Percentiles rank a stretch among this genome's conserved stretches.
These are phyloP conservation scores for Rutpela maculata DNA, from an alignment of 2,888 invertebrate species.

Conservation along the genomic window DNA sequence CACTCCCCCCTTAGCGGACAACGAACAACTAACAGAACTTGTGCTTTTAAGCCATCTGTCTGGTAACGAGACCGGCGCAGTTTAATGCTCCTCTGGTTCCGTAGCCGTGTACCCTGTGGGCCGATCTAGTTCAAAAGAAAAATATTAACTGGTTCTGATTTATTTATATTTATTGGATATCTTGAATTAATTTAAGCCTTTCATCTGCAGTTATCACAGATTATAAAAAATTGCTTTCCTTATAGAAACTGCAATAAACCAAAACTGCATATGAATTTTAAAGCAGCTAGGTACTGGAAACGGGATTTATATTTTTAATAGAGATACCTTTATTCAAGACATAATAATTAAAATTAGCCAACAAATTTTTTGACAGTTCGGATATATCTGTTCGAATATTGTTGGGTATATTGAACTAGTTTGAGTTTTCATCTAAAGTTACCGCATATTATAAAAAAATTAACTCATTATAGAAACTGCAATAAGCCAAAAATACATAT, in stretches of 20 bases:
- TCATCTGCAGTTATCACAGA: constrained; percentile 28
- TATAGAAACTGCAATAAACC: constrained; percentile 7
- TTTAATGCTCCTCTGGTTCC: constrained; percentile 44
- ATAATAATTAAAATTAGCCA: too few species aligned
- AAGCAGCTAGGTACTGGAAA: not conserved
- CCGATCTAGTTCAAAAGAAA: constrained; percentile 64
- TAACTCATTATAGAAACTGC: too few species aligned
- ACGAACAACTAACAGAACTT: constrained; percentile 52
- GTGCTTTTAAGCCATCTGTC: constrained; percentile 53
- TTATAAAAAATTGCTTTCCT: constrained; percentile 15
- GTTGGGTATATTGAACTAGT: too few species aligned
- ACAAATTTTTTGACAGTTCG: too few species aligned
- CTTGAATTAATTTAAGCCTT: constrained; percentile 49
- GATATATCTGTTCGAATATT: too few species aligned
- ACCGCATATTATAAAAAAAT: too few species aligned
- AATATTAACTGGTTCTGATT: constrained; percentile 68
- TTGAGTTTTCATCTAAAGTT: too few species aligned
- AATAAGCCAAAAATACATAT: too few species aligned
- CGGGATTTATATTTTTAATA: not conserved
- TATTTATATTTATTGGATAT: constrained; percentile 66
- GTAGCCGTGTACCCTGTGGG: constrained; percentile 58
- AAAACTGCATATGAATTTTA: not conserved
- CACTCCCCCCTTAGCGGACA: constrained; percentile 41
- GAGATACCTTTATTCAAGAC: too few species aligned
- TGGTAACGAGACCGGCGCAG: constrained; percentile 50